Percentiles rank a stretch among this genome's conserved stretches.
phyloP scores from a whole-genome alignment of 2,113 vertebrate species.

The Actinemys pallida region DNA sequence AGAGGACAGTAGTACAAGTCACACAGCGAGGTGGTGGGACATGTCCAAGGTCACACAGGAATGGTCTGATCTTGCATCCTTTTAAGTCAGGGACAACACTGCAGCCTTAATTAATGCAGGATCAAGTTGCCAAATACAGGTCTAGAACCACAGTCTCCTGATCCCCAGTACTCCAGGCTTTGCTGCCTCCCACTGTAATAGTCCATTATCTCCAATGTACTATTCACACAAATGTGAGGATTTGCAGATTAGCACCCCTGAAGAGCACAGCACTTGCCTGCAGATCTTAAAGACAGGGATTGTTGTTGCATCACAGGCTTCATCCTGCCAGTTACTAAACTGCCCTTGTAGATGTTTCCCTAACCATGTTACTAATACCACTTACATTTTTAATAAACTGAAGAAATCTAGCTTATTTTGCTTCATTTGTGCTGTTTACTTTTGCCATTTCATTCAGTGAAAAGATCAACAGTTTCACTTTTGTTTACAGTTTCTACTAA shows the following conservation, averaged over 20 bases:
- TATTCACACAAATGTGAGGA: background rate
- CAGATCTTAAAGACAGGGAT: background rate
- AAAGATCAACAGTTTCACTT: background rate
- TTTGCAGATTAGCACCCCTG: background rate
- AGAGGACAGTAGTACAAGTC: background rate
- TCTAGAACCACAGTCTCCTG: background rate
- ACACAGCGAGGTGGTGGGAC: background rate
- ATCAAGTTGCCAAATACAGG: background rate
- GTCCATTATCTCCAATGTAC: background rate
- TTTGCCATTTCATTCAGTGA: background rate
- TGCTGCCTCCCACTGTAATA: background rate
- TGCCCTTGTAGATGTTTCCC: background rate
- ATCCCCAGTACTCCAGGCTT: background rate
- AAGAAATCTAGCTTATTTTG: background rate
- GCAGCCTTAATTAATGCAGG: background rate
- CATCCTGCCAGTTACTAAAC: background rate
- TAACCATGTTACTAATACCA: background rate
- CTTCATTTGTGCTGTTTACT: background rate
- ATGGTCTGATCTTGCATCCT: background rate
- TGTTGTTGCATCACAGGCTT: background rate
- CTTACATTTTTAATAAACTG: background rate
- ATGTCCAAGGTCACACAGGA: background rate
- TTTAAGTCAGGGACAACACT: background rate
- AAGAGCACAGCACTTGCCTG: background rate
- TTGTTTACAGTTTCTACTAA: background rate